phyloP scores from a whole-genome alignment of 2,113 vertebrate genomes.

The Elephantulus edwardii region DNA sequence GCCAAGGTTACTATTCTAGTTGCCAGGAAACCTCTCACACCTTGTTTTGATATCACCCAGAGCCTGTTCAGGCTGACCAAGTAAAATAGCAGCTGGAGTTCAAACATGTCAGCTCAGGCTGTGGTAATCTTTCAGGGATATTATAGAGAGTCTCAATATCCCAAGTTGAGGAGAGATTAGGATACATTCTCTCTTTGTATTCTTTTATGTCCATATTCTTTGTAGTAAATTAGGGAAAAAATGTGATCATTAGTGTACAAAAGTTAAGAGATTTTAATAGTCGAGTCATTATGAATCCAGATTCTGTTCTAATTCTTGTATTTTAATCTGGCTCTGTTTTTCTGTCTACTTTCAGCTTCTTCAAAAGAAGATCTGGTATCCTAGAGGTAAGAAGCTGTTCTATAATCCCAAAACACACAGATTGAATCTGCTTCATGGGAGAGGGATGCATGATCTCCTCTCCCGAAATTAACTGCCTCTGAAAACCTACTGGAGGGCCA shows the following conservation, averaged over 20 bases:
- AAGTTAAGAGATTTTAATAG: neutral
- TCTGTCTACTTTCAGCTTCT: neutral
- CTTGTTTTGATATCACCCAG: constrained; percentile 1
- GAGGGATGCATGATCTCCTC: too few relatives aligned
- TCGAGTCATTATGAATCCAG: neutral
- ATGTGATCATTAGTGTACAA: accelerated
- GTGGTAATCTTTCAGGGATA: neutral
- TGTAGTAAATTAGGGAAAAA: neutral
- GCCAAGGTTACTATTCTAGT: neutral
- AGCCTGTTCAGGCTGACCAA: neutral
- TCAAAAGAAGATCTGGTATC: too few relatives aligned
- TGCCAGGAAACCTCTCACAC: constrained; percentile 44
- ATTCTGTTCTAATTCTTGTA: neutral
- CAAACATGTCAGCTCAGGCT: neutral
- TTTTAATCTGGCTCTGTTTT: neutral
- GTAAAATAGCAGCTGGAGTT: neutral
- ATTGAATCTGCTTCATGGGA: too few relatives aligned
- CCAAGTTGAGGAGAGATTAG: neutral
- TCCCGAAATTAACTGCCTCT: too few relatives aligned
- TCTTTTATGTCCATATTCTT: neutral
- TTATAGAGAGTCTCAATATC: neutral
- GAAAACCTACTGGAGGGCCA: too few relatives aligned
- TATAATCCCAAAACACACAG: too few relatives aligned
- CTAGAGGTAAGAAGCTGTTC: too few relatives aligned
- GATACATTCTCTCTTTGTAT: neutral